These are phyloP conservation scores for Centropyge bicolor DNA, from an alignment of 2,797 vertebrate species.

Conservation along the genomic window DNA sequence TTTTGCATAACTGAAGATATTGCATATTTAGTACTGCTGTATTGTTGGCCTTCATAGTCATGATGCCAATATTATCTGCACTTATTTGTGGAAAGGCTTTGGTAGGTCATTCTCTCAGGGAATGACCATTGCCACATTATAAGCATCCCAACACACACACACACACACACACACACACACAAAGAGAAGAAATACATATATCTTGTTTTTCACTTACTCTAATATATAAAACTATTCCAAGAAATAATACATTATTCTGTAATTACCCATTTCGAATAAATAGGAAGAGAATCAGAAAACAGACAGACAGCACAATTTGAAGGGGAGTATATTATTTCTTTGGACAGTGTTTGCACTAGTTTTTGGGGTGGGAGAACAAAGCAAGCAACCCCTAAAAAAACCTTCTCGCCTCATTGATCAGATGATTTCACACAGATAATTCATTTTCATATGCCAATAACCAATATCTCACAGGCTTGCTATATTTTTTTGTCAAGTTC, in stretches of 20 bases:
- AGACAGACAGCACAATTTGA: constrained; percentile 49
- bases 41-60: constrained; percentile 11
- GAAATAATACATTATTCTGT: not conserved
- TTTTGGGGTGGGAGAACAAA: constrained; percentile 49
- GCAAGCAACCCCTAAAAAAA: constrained; percentile 44
- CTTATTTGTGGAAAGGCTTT: constrained; percentile 14
- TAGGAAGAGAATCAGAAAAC: constrained; percentile 36
- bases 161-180: not conserved
- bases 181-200: not conserved
- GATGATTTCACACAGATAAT: constrained; percentile 43
- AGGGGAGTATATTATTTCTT: constrained; percentile 63
- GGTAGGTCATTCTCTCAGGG: not conserved
- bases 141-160: not conserved
- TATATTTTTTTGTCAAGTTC: constrained; percentile 44
- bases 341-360: constrained; percentile 56
- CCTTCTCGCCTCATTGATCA: constrained; percentile 23
- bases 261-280: constrained; percentile 12
- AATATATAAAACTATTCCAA: not conserved
- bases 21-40: not conserved
- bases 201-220: not conserved
- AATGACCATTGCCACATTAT: not conserved
- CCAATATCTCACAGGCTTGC: constrained; percentile 36
- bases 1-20: not conserved
- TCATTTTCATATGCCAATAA: constrained; percentile 41
- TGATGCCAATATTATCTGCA: not conserved